Conservation (phyloP, 2,113 vertebrate species). For the Myotis yumanensis region DNA sequence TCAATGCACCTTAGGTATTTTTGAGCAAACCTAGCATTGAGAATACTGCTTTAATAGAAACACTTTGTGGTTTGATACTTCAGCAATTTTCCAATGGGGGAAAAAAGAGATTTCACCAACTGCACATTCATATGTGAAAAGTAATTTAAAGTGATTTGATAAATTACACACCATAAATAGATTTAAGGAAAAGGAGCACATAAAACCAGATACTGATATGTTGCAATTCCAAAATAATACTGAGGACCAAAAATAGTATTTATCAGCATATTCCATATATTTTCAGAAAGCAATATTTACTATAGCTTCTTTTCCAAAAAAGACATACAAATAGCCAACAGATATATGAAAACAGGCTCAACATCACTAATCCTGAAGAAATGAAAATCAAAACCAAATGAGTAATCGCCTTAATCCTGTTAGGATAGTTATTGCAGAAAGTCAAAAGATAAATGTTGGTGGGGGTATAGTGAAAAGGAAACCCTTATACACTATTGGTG, state of each 20-base stretch:
- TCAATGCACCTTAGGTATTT: neutral
- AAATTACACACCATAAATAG: neutral
- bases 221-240: neutral
- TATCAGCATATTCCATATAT: neutral
- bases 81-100: conserved; percentile 5
- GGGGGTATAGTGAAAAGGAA: neutral
- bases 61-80: neutral
- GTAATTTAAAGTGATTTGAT: conserved; percentile 10
- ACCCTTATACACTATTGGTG: neutral
- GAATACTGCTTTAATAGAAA: conserved; percentile 21
- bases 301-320: neutral
- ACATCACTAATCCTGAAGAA: neutral
- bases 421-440: neutral
- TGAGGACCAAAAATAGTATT: neutral
- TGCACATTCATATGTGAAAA: neutral
- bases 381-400: neutral
- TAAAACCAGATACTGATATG: neutral
- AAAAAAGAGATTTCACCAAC: neutral
- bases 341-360: neutral
- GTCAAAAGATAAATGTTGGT: neutral
- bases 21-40: conserved; percentile 19
- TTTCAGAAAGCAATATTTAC: neutral
- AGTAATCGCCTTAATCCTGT: neutral
- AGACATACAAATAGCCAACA: neutral
- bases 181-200: neutral